Percentiles rank a stretch among this genome's conserved stretches.
Evolutionary conservation across 2,797 vertebrate species (phyloP).

Genomic region (Sciurus vulgaris): DNA sequence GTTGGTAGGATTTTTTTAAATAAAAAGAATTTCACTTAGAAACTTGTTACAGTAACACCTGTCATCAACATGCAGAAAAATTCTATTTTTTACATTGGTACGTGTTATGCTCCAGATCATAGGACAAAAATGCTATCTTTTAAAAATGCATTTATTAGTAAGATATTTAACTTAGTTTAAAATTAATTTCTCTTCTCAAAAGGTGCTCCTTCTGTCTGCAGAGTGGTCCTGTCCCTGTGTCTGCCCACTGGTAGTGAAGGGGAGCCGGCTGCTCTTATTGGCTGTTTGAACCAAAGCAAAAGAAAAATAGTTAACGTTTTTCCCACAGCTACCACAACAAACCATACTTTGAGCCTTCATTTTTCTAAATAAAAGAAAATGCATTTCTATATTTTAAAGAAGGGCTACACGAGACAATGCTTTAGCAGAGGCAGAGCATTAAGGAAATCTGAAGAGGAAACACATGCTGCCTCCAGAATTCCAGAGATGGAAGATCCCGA

Average conservation of each 20-base stretch:
- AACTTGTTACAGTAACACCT: conserved; percentile 85
- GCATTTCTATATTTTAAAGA: no score
- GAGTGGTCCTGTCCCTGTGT: no score
- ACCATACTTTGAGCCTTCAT: conserved; percentile 36
- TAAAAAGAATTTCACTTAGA: conserved; percentile 86
- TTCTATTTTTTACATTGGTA: conserved; percentile 66
- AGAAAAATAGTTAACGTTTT: conserved; percentile 40
- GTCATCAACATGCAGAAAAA: conserved; percentile 84
- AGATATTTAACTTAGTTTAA: conserved; percentile 70
- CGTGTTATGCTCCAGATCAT: conserved; percentile 47
- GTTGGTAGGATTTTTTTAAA: conserved; percentile 82
- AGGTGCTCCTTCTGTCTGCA: conserved; percentile 39
- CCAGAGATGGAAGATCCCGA: no score
- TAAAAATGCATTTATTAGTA: conserved; percentile 76
- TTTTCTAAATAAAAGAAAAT: conserved; percentile 66
- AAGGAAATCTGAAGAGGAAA: no score
- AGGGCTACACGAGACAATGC: no score
- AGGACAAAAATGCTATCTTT: conserved; percentile 60
- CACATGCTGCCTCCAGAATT: no score
- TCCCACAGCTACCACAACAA: conserved; percentile 47
- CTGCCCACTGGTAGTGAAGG: neutral
- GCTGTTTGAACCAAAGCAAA: conserved; percentile 72
- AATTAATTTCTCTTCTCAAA: conserved; percentile 65
- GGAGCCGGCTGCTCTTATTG: neutral
- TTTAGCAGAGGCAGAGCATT: no score